These are phyloP conservation scores for Nipponacmea schrenckii DNA, from an alignment of 2,888 invertebrate species.

Conservation along the genomic window DNA sequence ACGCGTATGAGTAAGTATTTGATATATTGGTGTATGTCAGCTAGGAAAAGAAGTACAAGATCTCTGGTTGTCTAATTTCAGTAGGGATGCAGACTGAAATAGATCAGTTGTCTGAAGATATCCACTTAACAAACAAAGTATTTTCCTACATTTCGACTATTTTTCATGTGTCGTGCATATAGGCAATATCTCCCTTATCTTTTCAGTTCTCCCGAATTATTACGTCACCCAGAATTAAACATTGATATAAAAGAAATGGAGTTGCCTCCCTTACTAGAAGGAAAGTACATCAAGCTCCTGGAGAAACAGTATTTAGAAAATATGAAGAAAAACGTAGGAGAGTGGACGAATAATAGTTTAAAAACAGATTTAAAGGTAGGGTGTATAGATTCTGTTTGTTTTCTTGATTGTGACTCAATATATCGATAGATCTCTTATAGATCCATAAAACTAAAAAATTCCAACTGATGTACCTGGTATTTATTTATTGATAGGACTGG, in stretches of 20 bases:
- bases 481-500: slow-evolving; percentile 78
- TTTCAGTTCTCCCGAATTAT: slow-evolving; percentile 80
- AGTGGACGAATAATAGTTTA: slow-evolving; percentile 96
- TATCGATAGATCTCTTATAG: no score
- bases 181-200: no score
- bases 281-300: slow-evolving; percentile 79
- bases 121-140: no score
- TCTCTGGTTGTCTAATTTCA: no score
- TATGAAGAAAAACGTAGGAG: slow-evolving; percentile 87
- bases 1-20: slow-evolving; percentile 78
- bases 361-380: slow-evolving; percentile 82
- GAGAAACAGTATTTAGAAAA: slow-evolving; percentile 83
- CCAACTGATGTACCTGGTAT: neutral
- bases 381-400: neutral
- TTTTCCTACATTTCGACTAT: no score
- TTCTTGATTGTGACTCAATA: no score
- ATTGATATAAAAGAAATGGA: slow-evolving; percentile 76
- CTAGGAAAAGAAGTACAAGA: no score
- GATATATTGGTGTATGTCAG: no score
- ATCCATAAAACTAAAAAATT: no score
- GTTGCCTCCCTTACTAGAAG: slow-evolving; percentile 83
- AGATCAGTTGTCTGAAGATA: no score
- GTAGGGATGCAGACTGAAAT: no score
- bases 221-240: slow-evolving; percentile 85
- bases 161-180: no score